Percentiles rank a stretch among this genome's conserved stretches.
phyloP scores from a whole-genome alignment of 2,888 invertebrate species.

The Anthophora plumipes region DNA sequence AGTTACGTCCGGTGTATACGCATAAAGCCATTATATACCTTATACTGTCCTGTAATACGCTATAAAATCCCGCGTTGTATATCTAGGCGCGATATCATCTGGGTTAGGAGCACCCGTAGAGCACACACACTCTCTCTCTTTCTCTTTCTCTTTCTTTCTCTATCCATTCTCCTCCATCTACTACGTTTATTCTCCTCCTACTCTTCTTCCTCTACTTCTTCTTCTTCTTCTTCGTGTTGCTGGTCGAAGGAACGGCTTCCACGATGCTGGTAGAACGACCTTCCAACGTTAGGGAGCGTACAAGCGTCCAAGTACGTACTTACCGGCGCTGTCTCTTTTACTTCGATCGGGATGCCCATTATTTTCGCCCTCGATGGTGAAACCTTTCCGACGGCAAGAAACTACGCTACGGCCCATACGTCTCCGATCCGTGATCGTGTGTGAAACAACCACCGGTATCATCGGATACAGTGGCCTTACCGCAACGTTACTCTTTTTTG shows the following conservation, averaged over 20 bases:
- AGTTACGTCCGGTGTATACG: conserved; percentile 76
- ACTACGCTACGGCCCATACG: conserved; percentile 44
- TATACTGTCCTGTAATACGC: conserved; percentile 81
- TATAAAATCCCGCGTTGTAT: conserved; percentile 80
- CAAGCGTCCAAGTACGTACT: conserved; percentile 67
- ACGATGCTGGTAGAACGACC: conserved; percentile 48
- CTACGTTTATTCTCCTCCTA: neutral
- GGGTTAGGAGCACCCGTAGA: conserved; percentile 79
- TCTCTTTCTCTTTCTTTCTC: neutral
- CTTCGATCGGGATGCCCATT: conserved; percentile 66
- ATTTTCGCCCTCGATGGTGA: conserved; percentile 66
- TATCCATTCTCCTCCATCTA: conserved; percentile 4
- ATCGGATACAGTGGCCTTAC: conserved; percentile 5
- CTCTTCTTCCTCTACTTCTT: neutral
- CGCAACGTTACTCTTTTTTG: neutral
- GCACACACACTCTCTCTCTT: conserved; percentile 34
- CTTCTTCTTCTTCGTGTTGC: conserved; percentile 10
- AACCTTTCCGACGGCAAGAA: conserved; percentile 52
- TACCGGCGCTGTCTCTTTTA: conserved; percentile 66
- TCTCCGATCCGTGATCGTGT: conserved; percentile 43
- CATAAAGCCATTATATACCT: conserved; percentile 81
- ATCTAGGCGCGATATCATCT: conserved; percentile 82
- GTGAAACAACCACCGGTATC: conserved; percentile 52
- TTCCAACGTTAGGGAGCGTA: conserved; percentile 45
- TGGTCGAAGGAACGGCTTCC: conserved; percentile 45